Base-by-base conservation (phyloP, 2,113 vertebrate genomes). In the Colistium nudipinnis region DNA sequence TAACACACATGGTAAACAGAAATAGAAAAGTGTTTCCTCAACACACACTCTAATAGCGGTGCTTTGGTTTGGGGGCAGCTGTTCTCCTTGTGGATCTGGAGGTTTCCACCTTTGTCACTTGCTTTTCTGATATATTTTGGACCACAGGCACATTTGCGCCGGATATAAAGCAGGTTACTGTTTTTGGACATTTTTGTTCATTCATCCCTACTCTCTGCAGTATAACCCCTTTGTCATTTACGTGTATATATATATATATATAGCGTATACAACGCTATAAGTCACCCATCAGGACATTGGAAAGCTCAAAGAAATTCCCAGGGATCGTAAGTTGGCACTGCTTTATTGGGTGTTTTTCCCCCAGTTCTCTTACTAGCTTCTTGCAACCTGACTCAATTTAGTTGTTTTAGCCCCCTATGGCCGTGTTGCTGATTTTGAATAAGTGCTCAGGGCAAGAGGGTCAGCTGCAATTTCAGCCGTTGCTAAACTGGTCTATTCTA, bases 401-500 rank as follows among this genome's bases (percentile, higher is more conserved):
- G 89, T 89, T 88, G 87, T 89, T 87, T 87, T 78, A 86, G 82
- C 84, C 87, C 84, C 86, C 81, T 51, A 86, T 87, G 84, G 84
- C 87, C 75, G 66, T 78, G 84, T 78, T 84, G 83, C 88, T 89
- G 88, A 89, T 89, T 88, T 89, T 89, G 89, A 91, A 91, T 89
- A 89, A 91, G 82, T 87, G 85, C 87, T 90, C 78, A 88, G 88
- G 88, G 88, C 83, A 75, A 76, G 49, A 79, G 83, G 89, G 88
- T 90, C 89, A 88, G 80, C 77, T 81, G 89, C 89, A 88, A 88
- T 90, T 91, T 87, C 86, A 84, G 89, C 87, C 41, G 81, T 57
- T 82, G 88, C 86, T 88, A 88, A 89, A 90, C 86, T 86, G 84
- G 83, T 87, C 85, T 87, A 84, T 89, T 87, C 87, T 91, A 88